Evolutionary conservation across 1,140 invertebrate species (phyloP).

Genomic region (Lepidotrigona ventralis): DNA sequence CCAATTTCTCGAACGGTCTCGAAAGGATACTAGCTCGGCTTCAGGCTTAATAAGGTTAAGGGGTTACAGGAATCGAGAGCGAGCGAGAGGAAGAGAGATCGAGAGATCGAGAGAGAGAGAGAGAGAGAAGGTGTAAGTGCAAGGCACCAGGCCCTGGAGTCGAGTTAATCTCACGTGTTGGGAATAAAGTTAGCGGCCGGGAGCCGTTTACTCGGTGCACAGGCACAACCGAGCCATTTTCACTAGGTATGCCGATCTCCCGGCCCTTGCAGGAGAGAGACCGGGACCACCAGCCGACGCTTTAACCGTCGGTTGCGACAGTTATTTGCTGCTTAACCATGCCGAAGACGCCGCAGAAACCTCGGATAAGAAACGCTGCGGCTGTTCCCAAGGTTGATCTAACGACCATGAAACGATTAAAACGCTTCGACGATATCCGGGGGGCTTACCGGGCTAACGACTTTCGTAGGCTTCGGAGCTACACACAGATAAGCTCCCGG

Average conservation of each 20-base stretch:
- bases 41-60: slow-evolving; percentile 69
- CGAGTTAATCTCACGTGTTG: slow-evolving; percentile 70
- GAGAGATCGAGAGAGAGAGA: neutral
- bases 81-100: neutral
- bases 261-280: slow-evolving; percentile 9
- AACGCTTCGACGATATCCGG: neutral
- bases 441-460: neutral
- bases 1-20: slow-evolving; percentile 70
- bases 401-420: slow-evolving; percentile 17
- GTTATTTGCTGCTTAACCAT: slow-evolving; percentile 36
- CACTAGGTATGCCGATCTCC: slow-evolving; percentile 56
- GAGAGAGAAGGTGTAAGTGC: slow-evolving; percentile 47
- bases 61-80: slow-evolving; percentile 38
- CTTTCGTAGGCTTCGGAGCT: neutral
- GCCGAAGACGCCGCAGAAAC: slow-evolving; percentile 33
- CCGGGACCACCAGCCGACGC: slow-evolving; percentile 6
- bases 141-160: slow-evolving; percentile 49
- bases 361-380: slow-evolving; percentile 41
- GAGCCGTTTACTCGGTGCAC: slow-evolving; percentile 53
- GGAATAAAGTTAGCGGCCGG: slow-evolving; percentile 68
- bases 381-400: slow-evolving; percentile 11
- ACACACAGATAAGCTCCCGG: neutral
- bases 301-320: slow-evolving; percentile 30
- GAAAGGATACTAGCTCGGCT: slow-evolving; percentile 65
- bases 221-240: slow-evolving; percentile 62